Base-by-base conservation (phyloP, 2,888 invertebrate genomes). In the Spicauda simplicius region DNA sequence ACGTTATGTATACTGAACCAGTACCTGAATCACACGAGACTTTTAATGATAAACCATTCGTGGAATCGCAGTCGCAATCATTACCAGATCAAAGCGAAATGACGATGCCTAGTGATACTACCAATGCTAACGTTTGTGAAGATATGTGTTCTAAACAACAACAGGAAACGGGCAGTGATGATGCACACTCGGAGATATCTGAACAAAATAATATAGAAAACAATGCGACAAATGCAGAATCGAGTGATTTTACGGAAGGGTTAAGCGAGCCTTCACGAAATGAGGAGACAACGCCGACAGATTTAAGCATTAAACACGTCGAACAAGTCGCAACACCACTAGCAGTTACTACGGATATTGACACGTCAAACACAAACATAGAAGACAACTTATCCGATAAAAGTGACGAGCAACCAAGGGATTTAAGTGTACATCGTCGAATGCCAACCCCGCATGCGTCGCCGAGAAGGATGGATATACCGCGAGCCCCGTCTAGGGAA, bases 401-500 rank as follows among this genome's bases (percentile, higher is more conserved):
- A 71, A 88, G 85, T 69, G 94, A 95, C 68, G 95, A 95, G 71
- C 89, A 94, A 69, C 95, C 95, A 68, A 95, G 92, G 82, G 95
- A 95, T 79, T 84, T 95, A 65, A 94, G 94, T 74, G 90, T 93
- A 76, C 96, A 94, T 74, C 94, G 94, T 82, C 88, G 83, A 77
- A 74, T 80, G 74, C 91, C 86, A 52, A 90, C 89, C 58, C 89
- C 85, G 71, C 89, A 93, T 74, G 86, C 88, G 71, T 93, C 93
- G 59, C 92, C 90, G 58, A 81, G 90, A 70, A 85, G 93, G 73
- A 88, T 90, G 73, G 93, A 93, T 14, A 85, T 91, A 74, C 93
- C 93, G 56, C 88, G 96, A 69, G 95, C 96, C 8, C 94, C 95
- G 7, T 96, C 96, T 1, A 93, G 95, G 70, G 95, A 95, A 76